Evolutionary conservation across 2,888 invertebrate species (phyloP).

Genomic region (Synergus japonicus): DNA sequence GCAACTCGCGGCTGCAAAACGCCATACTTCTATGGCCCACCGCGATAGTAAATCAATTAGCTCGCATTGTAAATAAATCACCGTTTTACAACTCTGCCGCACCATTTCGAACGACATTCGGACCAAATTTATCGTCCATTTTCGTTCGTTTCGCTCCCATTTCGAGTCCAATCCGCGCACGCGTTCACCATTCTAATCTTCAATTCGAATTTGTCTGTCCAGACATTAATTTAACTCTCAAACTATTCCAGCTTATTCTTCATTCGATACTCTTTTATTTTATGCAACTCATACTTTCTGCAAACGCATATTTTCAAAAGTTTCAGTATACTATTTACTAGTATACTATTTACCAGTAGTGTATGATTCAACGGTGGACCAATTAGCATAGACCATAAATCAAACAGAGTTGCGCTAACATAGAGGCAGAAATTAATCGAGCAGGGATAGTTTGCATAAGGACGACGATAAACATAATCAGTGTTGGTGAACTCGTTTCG

Average conservation of each 20-base stretch:
- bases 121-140: conserved; percentile 74
- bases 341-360: not conserved
- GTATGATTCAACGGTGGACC: conserved; percentile 1
- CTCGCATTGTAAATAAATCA: conserved; percentile 76
- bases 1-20: conserved; percentile 60
- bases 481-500: not conserved
- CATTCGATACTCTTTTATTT: not conserved
- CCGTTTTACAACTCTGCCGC: conserved; percentile 73
- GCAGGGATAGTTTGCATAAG: conserved; percentile 19
- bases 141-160: conserved; percentile 59
- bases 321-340: too few relatives aligned
- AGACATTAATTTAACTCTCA: conserved; percentile 16
- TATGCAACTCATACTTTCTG: not conserved
- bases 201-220: conserved; percentile 49
- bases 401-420: conserved; percentile 34
- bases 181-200: conserved; percentile 53
- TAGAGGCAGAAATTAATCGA: conserved; percentile 34
- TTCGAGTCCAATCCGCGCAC: conserved; percentile 51
- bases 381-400: conserved; percentile 36
- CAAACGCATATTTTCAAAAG: not conserved
- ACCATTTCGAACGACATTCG: conserved; percentile 69
- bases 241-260: conserved; percentile 10
- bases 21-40: conserved; percentile 60
- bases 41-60: conserved; percentile 76
- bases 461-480: conserved; percentile 39